Percentiles rank a stretch among this genome's conserved stretches.
Evolutionary conservation across 2,797 vertebrate genomes (phyloP).

Genomic region (Phataginus tricuspis): DNA sequence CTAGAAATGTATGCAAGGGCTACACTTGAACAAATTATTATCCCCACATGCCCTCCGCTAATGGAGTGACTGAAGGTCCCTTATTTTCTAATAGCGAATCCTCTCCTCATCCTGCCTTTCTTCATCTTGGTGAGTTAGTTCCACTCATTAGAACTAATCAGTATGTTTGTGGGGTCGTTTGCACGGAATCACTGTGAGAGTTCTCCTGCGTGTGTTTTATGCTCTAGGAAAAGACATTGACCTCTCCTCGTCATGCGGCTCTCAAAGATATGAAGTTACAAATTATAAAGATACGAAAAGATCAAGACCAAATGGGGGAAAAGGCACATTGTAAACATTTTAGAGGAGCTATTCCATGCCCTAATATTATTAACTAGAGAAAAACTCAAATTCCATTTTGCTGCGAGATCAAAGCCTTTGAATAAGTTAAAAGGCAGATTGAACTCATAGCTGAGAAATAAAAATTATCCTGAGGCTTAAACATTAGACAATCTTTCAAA

Average conservation of each 20-base stretch:
- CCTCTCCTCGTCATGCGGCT: neutral
- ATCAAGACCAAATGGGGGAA: constrained; percentile 49
- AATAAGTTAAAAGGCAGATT: constrained; percentile 39
- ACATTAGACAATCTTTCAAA: constrained; percentile 46
- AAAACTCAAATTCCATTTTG: neutral
- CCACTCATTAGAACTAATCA: neutral
- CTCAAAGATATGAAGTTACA: constrained; percentile 22
- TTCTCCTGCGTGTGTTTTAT: fast-evolving
- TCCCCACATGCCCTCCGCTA: neutral
- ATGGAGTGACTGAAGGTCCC: neutral
- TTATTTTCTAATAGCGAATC: neutral
- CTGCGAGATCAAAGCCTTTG: constrained; percentile 45
- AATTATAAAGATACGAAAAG: constrained; percentile 42
- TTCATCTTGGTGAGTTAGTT: neutral
- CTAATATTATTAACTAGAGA: neutral
- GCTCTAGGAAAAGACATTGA: neutral
- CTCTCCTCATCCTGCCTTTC: neutral
- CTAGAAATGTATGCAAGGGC: neutral
- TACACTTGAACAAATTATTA: neutral
- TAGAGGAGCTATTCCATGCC: neutral
- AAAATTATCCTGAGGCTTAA: constrained; percentile 54
- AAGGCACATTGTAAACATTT: constrained; percentile 4
- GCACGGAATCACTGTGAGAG: fast-evolving
- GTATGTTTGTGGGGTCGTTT: neutral
- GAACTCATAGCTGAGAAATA: constrained; percentile 44